Evolutionary conservation across 2,113 vertebrate species (phyloP).

Genomic region (Orcinus orca): DNA sequence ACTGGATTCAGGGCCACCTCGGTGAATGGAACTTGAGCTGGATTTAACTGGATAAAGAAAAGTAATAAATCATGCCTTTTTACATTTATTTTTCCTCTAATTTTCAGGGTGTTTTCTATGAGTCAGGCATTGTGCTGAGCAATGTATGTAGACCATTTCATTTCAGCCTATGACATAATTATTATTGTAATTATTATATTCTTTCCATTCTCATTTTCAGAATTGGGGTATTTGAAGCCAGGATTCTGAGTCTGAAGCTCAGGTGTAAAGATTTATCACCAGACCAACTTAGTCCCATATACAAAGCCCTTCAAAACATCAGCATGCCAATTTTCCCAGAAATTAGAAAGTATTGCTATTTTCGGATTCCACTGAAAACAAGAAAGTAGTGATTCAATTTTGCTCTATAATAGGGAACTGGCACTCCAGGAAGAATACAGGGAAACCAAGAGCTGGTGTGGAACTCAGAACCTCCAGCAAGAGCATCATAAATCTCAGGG

Average conservation of each 20-base stretch:
- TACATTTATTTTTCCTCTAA: accelerated
- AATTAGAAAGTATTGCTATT: neutral
- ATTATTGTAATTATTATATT: neutral
- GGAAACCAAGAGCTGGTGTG: neutral
- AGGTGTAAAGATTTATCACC: neutral
- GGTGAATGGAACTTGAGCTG: accelerated
- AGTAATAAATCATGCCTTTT: neutral
- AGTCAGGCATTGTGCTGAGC: neutral
- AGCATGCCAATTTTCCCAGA: neutral
- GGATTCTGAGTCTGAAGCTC: neutral
- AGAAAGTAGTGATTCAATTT: neutral
- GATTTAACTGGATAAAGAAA: neutral
- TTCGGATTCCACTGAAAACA: neutral
- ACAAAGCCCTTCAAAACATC: neutral
- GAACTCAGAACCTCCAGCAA: neutral
- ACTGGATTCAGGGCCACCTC: accelerated
- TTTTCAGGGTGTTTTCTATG: neutral
- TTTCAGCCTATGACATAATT: neutral
- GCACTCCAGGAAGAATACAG: neutral
- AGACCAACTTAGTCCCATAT: neutral
- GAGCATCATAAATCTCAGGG: neutral
- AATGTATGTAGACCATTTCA: neutral
- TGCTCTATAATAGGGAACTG: neutral
- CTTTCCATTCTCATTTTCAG: neutral
- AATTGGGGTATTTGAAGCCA: neutral